Base-by-base conservation (phyloP, 1,140 invertebrate species). In the Lerema accius region DNA sequence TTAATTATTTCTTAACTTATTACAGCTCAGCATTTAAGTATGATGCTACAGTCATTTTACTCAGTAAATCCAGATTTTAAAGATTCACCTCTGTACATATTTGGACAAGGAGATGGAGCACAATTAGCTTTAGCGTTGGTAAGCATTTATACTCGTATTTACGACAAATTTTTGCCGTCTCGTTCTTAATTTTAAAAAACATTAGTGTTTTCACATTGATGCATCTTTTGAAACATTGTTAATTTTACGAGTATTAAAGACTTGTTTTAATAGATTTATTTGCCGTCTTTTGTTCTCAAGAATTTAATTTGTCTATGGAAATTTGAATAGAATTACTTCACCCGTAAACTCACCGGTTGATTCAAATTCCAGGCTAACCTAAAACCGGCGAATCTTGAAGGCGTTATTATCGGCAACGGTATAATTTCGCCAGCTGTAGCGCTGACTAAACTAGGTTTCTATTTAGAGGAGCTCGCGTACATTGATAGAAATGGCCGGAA, bases 331-430 rank as follows among this genome's bases (percentile, higher is more conserved):
- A n/a, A n/a, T n/a, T n/a, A n/a, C n/a, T n/a, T n/a, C n/a, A n/a
- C n/a, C n/a, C n/a, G n/a, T n/a, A n/a, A n/a, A n/a, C n/a, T n/a
- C n/a, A n/a, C n/a, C n/a, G n/a, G n/a, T n/a, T n/a, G n/a, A n/a
- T n/a, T n/a, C n/a, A n/a, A 37, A 39, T 71, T 74, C 1, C 66
- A 78, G 67, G 26, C 63, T 14, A 63, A 63, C 13, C 17, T 28
- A 50, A 14, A 48, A 58, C 13, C 61, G 0, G 51, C 69, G 46
- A 94, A 94, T 67, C 91, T 96, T 40, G 92, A 92, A 78, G 95
- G 95, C 10, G 91, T 96, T 7, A 94, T 92, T 4, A 84, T 96
- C 37, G 95, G 95, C 0, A 95, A 96, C 76, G 93, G 94, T 0
- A 95, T 95, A 92, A 95, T 96, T 56, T 95, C 94, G 9, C 95